Conservation (phyloP, 2,888 invertebrate species). For the Pyrrhia umbra region DNA sequence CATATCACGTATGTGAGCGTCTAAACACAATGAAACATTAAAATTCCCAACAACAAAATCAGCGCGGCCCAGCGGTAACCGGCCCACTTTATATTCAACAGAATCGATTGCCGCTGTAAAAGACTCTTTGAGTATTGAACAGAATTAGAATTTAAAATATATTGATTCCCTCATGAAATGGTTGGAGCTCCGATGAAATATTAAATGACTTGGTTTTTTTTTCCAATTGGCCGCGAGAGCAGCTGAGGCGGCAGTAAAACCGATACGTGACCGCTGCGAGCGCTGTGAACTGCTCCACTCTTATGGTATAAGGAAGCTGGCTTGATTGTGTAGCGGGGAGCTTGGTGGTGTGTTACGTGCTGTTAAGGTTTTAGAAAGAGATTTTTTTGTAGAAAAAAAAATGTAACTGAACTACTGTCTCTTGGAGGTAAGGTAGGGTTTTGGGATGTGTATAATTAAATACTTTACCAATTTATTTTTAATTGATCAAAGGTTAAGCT, state of each 20-base stretch:
- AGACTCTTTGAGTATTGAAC: constrained; percentile 76
- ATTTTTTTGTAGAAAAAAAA: background rate
- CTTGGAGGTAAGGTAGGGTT: background rate
- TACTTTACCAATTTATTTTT: too few species aligned
- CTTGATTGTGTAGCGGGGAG: constrained; percentile 43
- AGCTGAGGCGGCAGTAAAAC: constrained; percentile 88
- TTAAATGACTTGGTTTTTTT: constrained; percentile 68
- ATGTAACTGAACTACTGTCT: too few species aligned
- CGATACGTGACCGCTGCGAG: constrained; percentile 79
- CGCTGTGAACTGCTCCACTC: constrained; percentile 31
- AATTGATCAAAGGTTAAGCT: too few species aligned
- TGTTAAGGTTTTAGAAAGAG: background rate
- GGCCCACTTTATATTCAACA: constrained; percentile 81
- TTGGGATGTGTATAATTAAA: too few species aligned
- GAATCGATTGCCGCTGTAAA: constrained; percentile 84
- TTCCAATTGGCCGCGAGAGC: constrained; percentile 82
- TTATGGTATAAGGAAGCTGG: constrained; percentile 42
- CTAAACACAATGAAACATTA: constrained; percentile 59
- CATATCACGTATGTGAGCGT: constrained; percentile 27
- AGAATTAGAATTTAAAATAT: constrained; percentile 88
- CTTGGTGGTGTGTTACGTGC: background rate
- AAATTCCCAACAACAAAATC: constrained; percentile 63
- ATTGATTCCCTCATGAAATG: constrained; percentile 83
- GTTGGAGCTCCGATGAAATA: constrained; percentile 78
- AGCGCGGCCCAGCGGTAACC: constrained; percentile 60